phyloP scores from a whole-genome alignment of 1,140 invertebrate species.

The Pantala flavescens region DNA sequence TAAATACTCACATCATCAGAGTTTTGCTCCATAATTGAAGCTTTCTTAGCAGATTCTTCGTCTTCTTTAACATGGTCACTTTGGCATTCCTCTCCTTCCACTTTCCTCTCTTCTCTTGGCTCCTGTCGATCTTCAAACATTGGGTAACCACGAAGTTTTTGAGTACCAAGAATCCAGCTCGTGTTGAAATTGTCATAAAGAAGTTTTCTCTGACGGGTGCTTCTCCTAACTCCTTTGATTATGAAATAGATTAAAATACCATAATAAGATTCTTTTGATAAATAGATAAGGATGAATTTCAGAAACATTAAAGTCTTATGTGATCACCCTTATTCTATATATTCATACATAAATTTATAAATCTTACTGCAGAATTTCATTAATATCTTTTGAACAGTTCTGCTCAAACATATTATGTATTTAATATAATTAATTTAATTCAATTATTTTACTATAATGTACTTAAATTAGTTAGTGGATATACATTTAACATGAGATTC shows the following conservation, averaged over 20 bases:
- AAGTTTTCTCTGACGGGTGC: slow-evolving; percentile 45
- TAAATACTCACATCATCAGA: slow-evolving; percentile 29
- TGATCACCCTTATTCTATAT: no score
- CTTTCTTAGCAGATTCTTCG: slow-evolving; percentile 26
- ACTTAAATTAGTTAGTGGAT: no score
- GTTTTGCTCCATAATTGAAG: background rate
- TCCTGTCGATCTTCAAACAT: slow-evolving; percentile 30
- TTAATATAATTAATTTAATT: no score
- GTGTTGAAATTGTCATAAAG: slow-evolving; percentile 43
- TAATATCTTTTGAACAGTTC: no score
- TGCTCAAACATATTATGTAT: no score
- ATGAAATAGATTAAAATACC: background rate
- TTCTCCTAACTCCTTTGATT: slow-evolving; percentile 40
- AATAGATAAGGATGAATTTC: no score
- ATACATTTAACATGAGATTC: no score
- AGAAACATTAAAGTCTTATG: no score
- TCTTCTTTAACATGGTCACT: slow-evolving; percentile 28
- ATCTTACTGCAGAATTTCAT: no score
- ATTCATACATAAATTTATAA: no score
- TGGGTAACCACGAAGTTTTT: slow-evolving; percentile 39
- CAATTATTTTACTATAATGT: no score
- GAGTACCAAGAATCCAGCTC: slow-evolving; percentile 43
- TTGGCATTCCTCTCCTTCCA: slow-evolving; percentile 15
- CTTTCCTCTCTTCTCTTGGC: slow-evolving; percentile 15
- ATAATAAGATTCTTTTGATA: background rate